phyloP scores from a whole-genome alignment of 2,888 invertebrate species.

The Cataglyphis rosenhaueri region DNA sequence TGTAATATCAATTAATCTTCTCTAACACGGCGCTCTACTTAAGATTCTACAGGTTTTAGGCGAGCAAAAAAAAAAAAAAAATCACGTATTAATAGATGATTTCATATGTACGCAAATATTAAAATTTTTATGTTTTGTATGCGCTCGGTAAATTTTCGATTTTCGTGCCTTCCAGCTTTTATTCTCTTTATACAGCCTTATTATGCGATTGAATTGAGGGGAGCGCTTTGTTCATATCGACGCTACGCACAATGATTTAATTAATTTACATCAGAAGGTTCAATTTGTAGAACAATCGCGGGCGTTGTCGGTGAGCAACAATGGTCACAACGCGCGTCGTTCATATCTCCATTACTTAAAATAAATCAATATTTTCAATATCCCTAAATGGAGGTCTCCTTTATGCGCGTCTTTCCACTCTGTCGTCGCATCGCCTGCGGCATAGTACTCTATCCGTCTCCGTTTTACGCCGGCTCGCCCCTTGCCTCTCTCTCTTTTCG shows the following conservation, averaged over 20 bases:
- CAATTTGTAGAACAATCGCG: constrained; percentile 41
- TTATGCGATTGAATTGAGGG: neutral
- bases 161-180: neutral
- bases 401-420: constrained; percentile 54
- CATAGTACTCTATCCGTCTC: constrained; percentile 46
- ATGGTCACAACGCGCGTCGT: constrained; percentile 9
- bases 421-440: constrained; percentile 50
- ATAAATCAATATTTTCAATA: constrained; percentile 82
- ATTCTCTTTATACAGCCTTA: neutral
- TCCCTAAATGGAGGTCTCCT: constrained; percentile 75
- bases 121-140: neutral
- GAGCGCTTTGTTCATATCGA: neutral
- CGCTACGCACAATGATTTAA: constrained; percentile 16
- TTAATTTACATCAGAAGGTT: constrained; percentile 35
- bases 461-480: constrained; percentile 29
- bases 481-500: constrained; percentile 6
- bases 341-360: constrained; percentile 75
- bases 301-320: constrained; percentile 48
- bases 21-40: neutral
- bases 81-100: constrained; percentile 10
- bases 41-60: neutral
- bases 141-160: neutral
- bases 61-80: constrained; percentile 4
- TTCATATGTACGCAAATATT: neutral
- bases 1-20: constrained; percentile 47